Evolutionary conservation across 2,113 vertebrate species (phyloP).

Genomic region (Hyaena hyaena): DNA sequence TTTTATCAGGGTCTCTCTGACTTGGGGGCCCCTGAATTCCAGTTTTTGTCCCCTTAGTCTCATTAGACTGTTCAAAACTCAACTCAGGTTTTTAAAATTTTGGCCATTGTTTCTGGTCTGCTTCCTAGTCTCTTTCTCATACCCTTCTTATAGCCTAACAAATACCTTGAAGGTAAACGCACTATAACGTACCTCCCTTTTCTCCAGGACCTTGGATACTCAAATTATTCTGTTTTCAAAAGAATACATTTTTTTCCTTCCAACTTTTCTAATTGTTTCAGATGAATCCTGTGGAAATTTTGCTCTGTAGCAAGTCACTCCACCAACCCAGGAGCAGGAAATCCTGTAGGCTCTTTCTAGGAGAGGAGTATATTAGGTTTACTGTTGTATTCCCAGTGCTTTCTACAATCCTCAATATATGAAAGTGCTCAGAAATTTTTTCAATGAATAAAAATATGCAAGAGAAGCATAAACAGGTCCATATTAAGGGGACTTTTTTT

Average conservation of each 20-base stretch:
- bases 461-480: not conserved
- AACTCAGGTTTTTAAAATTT: not conserved
- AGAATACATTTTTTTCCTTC: not conserved
- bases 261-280: not conserved
- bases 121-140: not conserved
- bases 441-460: not conserved
- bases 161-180: not conserved
- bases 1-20: not conserved
- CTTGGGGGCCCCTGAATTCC: not conserved
- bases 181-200: not conserved
- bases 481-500: not conserved
- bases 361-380: not conserved
- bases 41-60: not conserved
- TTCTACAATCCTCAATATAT: not conserved
- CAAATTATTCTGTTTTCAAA: not conserved
- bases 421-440: not conserved
- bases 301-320: not conserved
- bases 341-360: not conserved
- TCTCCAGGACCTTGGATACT: not conserved
- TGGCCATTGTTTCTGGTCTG: not conserved
- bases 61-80: not conserved
- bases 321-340: not conserved
- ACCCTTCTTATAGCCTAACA: not conserved
- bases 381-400: not conserved
- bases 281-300: not conserved